phyloP scores from a whole-genome alignment of 2,113 vertebrate species.

The Pandion haliaetus region DNA sequence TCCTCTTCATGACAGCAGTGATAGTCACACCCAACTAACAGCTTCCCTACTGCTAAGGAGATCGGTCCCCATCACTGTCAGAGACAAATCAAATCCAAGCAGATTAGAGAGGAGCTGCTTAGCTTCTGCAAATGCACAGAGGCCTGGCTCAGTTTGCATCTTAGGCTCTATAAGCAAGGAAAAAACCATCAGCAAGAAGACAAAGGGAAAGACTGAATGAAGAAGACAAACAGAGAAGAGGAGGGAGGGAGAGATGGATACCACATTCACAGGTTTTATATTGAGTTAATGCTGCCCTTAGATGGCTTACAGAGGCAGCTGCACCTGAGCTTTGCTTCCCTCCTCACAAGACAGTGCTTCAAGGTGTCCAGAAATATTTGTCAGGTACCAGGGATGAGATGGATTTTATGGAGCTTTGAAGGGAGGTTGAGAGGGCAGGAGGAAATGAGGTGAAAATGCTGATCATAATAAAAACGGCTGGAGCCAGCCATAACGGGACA shows the following conservation, averaged over 20 bases:
- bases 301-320: background rate
- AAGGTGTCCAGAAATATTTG: background rate
- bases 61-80: background rate
- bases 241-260: background rate
- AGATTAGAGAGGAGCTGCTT: background rate
- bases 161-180: background rate
- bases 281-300: background rate
- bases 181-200: background rate
- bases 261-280: background rate
- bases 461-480: background rate
- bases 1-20: background rate
- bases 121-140: background rate
- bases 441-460: constrained; percentile 21
- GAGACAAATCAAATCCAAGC: background rate
- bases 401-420: constrained; percentile 21
- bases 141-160: background rate
- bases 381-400: background rate
- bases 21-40: background rate
- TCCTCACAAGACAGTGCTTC: background rate
- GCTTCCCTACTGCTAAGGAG: background rate
- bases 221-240: background rate
- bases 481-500: background rate
- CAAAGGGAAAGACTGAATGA: background rate
- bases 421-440: background rate
- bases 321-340: background rate